Percentiles rank a stretch among this genome's conserved stretches.
These are phyloP conservation scores for Catharus bicknelli DNA, from an alignment of 2,113 vertebrate genomes.

Conservation along the genomic window DNA sequence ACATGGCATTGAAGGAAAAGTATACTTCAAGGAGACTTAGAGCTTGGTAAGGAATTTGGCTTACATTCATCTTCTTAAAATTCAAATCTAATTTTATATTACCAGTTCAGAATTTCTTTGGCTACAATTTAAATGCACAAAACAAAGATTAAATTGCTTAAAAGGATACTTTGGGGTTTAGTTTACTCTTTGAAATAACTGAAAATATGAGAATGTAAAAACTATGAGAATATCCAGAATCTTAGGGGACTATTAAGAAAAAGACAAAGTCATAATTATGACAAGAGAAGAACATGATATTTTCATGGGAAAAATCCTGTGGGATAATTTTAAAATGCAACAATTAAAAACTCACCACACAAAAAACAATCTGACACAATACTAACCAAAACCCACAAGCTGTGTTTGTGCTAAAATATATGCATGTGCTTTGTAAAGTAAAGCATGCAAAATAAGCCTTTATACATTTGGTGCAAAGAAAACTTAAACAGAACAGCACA, in stretches of 20 bases:
- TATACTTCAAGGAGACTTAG: not conserved
- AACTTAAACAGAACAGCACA: not conserved
- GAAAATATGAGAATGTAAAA: not conserved
- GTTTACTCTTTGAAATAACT: not conserved
- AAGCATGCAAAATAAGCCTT: not conserved
- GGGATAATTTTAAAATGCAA: not conserved
- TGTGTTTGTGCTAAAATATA: not conserved
- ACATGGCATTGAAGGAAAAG: not conserved
- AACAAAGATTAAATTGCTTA: not conserved
- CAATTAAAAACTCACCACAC: no score
- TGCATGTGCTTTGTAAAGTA: rapidly evolving
- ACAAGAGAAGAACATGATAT: not conserved
- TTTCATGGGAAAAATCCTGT: not conserved
- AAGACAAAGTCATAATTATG: not conserved
- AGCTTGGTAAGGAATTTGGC: not conserved
- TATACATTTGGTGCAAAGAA: not conserved
- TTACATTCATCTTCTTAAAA: not conserved
- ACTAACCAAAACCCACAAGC: not conserved
- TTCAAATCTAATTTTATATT: not conserved
- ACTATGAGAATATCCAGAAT: not conserved
- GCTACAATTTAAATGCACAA: not conserved
- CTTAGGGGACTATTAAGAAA: not conserved
- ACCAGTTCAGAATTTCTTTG: not conserved
- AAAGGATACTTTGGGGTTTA: not conserved
- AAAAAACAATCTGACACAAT: rapidly evolving